A percentile compares a stretch with the other conserved stretches of the same genome.
Evolutionary conservation across 2,113 vertebrate genomes (phyloP).

Genomic region (Tyto alba): DNA sequence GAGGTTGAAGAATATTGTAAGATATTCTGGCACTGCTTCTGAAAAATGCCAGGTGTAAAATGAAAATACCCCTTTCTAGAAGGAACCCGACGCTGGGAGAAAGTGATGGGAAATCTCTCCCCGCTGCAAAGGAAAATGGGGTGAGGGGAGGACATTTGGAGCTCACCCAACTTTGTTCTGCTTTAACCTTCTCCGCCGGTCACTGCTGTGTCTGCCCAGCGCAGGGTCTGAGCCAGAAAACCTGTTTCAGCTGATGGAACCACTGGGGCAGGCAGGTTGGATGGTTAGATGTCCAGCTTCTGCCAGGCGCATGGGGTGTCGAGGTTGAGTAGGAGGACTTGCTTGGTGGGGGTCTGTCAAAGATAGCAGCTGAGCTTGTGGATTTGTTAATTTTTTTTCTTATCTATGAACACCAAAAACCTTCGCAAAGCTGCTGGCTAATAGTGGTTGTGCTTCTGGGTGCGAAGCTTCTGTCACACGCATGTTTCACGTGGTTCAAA

Average conservation of each 20-base stretch:
- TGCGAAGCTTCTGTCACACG: background rate
- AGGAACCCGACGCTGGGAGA: background rate
- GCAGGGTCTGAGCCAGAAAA: background rate
- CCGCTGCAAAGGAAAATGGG: background rate
- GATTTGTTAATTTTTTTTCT: background rate
- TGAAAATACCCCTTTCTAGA: background rate
- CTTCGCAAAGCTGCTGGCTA: background rate
- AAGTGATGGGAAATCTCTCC: background rate
- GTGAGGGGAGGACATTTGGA: background rate
- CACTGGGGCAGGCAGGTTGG: background rate
- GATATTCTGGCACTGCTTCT: background rate
- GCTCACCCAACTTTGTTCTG: background rate
- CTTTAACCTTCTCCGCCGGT: background rate
- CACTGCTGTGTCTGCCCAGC: accelerated
- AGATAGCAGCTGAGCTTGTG: background rate
- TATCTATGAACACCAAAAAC: background rate
- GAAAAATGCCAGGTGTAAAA: background rate
- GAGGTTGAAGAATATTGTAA: background rate
- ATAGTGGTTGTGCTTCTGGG: accelerated
- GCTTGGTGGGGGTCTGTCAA: background rate
- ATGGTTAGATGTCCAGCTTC: background rate
- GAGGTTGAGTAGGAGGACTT: background rate
- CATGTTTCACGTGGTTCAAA: accelerated
- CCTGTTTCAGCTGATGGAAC: background rate
- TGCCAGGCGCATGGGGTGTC: background rate